These are phyloP conservation scores for Scotopteryx bipunctaria DNA, from an alignment of 2,888 invertebrate genomes.

Conservation along the genomic window DNA sequence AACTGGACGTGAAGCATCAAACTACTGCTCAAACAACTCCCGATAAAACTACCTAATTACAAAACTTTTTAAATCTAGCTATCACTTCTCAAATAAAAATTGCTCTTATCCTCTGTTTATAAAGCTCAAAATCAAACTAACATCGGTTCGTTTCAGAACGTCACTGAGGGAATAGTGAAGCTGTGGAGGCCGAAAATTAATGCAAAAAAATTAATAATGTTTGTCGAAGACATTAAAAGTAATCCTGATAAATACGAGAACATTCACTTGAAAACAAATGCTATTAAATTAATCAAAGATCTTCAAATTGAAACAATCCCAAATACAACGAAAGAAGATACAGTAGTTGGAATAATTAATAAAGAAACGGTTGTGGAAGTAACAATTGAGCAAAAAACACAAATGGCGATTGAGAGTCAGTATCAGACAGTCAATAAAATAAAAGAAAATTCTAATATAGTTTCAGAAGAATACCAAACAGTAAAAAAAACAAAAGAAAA, in stretches of 20 bases:
- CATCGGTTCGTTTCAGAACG: slow-evolving; percentile 62
- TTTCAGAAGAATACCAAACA: slow-evolving; percentile 60
- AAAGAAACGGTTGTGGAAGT: slow-evolving; percentile 30
- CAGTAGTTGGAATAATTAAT: slow-evolving; percentile 27
- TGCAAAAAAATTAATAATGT: slow-evolving; percentile 63
- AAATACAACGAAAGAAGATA: neutral
- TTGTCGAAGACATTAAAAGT: slow-evolving; percentile 61
- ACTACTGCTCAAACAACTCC: slow-evolving; percentile 17
- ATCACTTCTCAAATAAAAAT: neutral
- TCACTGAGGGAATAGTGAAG: slow-evolving; percentile 70
- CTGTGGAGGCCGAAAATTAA: slow-evolving; percentile 68
- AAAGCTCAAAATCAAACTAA: slow-evolving; percentile 3
- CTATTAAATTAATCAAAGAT: no score
- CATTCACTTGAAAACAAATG: neutral
- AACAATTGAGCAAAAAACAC: slow-evolving; percentile 16
- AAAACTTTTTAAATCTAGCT: slow-evolving; percentile 40
- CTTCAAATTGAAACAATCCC: no score
- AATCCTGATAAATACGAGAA: slow-evolving; percentile 58
- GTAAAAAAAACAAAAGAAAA: slow-evolving; percentile 53
- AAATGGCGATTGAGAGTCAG: slow-evolving; percentile 52
- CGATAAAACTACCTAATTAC: slow-evolving; percentile 38
- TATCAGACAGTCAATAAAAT: slow-evolving; percentile 66
- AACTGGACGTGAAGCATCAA: slow-evolving; percentile 24
- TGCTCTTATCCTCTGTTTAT: neutral
- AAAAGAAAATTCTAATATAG: slow-evolving; percentile 6